Percentiles rank a stretch among this genome's conserved stretches.
Conservation (phyloP, 1,140 invertebrate genomes). For the Euura lappo region DNA sequence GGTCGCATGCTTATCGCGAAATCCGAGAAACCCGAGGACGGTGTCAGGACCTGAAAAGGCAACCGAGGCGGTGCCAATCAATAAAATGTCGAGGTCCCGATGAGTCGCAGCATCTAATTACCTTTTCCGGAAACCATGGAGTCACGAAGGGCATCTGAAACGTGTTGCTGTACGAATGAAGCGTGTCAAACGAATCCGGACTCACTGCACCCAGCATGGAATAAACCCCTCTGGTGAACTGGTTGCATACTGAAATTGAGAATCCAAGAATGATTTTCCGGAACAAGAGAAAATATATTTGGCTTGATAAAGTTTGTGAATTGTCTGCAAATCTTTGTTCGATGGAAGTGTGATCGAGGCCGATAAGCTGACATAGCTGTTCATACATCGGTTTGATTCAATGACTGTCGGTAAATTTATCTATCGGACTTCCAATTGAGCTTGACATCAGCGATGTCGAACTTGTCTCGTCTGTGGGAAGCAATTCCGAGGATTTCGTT, state of each 20-base stretch:
- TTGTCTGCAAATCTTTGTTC: background rate
- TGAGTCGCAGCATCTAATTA: slow-evolving; percentile 50
- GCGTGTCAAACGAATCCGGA: slow-evolving; percentile 90
- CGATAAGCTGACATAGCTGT: background rate
- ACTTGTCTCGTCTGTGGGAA: background rate
- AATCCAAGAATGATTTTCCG: background rate
- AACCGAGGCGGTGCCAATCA: no score
- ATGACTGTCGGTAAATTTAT: background rate
- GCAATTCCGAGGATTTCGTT: background rate
- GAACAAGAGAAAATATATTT: no score
- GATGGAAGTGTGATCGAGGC: background rate
- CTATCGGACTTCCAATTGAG: no score
- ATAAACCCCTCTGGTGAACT: slow-evolving; percentile 88
- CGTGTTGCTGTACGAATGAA: slow-evolving; percentile 94
- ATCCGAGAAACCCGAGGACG: slow-evolving; percentile 84
- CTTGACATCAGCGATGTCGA: background rate
- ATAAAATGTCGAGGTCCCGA: no score
- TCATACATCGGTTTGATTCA: background rate
- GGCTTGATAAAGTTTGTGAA: background rate
- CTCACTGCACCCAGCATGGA: slow-evolving; percentile 91
- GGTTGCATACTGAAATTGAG: slow-evolving; percentile 84
- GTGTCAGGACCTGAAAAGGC: slow-evolving; percentile 71
- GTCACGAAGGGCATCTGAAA: slow-evolving; percentile 96
- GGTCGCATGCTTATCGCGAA: slow-evolving; percentile 92
- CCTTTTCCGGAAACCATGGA: slow-evolving; percentile 91